Conservation (phyloP, 2,888 invertebrate genomes). For the Halictus quadricinctus region DNA sequence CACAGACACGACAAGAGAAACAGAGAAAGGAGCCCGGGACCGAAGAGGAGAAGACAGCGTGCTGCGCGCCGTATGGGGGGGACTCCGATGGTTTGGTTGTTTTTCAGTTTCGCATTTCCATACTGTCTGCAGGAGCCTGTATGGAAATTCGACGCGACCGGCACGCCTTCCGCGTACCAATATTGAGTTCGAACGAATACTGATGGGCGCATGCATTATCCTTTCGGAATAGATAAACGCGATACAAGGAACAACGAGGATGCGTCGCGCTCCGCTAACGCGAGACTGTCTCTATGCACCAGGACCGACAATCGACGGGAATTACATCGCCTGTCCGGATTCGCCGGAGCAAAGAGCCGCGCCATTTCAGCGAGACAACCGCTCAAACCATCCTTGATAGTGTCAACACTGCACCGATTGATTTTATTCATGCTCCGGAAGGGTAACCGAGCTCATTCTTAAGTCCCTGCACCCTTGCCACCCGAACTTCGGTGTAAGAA, state of each 20-base stretch:
- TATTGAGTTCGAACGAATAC: conserved; percentile 78
- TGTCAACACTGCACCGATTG: neutral
- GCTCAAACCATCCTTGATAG: neutral
- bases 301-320: conserved; percentile 33
- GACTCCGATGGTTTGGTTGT: conserved; percentile 64
- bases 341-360: neutral
- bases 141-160: conserved; percentile 75
- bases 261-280: conserved; percentile 24
- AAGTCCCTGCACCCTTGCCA: neutral
- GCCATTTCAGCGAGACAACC: neutral
- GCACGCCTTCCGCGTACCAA: conserved; percentile 71
- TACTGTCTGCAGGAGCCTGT: conserved; percentile 75
- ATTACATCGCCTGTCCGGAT: conserved; percentile 14
- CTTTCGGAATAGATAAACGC: conserved; percentile 67
- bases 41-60: conserved; percentile 18
- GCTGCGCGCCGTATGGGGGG: conserved; percentile 55
- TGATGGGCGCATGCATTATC: conserved; percentile 76
- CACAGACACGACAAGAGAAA: conserved; percentile 36
- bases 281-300: conserved; percentile 24
- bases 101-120: conserved; percentile 77
- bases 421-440: neutral
- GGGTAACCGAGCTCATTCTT: neutral
- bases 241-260: conserved; percentile 51
- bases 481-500: neutral
- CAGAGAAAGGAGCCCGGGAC: conserved; percentile 4